These are phyloP conservation scores for Ganaspis brasiliensis DNA, from an alignment of 2,888 invertebrate species.

Conservation along the genomic window DNA sequence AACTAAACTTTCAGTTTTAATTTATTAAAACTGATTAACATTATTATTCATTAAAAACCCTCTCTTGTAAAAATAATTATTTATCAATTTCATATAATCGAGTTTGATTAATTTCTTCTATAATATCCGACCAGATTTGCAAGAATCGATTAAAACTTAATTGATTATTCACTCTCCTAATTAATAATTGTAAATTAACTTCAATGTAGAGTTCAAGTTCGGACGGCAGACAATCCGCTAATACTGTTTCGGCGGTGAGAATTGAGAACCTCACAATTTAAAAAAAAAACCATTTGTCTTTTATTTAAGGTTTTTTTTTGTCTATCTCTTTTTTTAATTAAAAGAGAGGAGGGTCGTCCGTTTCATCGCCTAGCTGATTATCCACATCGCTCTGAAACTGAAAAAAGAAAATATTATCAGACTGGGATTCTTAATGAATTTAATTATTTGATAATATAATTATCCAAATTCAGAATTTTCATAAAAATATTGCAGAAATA, in stretches of 20 bases:
- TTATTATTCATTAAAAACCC: too few species aligned
- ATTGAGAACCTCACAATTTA: conserved; percentile 32
- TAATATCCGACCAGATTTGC: neutral
- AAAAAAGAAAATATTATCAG: neutral
- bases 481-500: too few species aligned
- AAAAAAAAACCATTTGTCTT: conserved; percentile 16
- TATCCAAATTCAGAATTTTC: too few species aligned
- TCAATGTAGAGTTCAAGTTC: conserved; percentile 16
- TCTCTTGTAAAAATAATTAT: too few species aligned
- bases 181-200: neutral
- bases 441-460: too few species aligned
- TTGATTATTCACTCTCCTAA: neutral
- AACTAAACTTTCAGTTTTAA: conserved; percentile 9
- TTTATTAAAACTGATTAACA: too few species aligned
- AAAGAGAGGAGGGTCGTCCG: conserved; percentile 9
- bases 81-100: too few species aligned
- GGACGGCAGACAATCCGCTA: conserved; percentile 38
- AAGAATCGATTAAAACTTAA: conserved; percentile 1
- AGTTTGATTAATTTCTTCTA: neutral
- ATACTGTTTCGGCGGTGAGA: conserved; percentile 37
- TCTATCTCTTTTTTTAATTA: conserved; percentile 2
- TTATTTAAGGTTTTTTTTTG: neutral
- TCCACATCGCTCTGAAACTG: conserved; percentile 11
- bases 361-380: conserved; percentile 30
- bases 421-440: neutral